These are phyloP conservation scores for Acleris laterana DNA, from an alignment of 2,888 invertebrate species.

Conservation along the genomic window DNA sequence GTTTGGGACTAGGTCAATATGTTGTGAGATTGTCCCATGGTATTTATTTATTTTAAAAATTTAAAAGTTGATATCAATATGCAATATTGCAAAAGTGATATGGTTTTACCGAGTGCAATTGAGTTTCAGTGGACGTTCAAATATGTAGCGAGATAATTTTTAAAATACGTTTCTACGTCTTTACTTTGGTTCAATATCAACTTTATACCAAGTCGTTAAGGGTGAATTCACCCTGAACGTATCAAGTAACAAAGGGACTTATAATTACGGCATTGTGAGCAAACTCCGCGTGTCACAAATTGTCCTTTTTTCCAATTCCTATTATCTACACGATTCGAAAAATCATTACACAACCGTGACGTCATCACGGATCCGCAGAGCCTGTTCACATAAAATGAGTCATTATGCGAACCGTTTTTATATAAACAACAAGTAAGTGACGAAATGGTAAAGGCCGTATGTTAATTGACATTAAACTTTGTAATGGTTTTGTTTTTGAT, in stretches of 20 bases:
- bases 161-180: too few species aligned
- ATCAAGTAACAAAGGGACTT: background rate
- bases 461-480: background rate
- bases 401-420: slow-evolving; percentile 26
- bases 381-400: slow-evolving; percentile 17
- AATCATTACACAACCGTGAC: slow-evolving; percentile 30
- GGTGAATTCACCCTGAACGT: too few species aligned
- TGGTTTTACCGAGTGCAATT: too few species aligned
- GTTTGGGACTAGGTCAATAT: too few species aligned
- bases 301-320: slow-evolving; percentile 30
- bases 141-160: too few species aligned
- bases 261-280: slow-evolving; percentile 10
- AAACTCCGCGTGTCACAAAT: slow-evolving; percentile 23
- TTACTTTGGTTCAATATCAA: too few species aligned
- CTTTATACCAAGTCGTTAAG: too few species aligned
- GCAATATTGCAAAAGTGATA: too few species aligned
- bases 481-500: background rate
- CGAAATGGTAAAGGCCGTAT: slow-evolving; percentile 2
- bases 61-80: too few species aligned
- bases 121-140: too few species aligned
- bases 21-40: too few species aligned
- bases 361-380: slow-evolving; percentile 28
- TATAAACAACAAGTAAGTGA: slow-evolving; percentile 17
- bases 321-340: slow-evolving; percentile 31
- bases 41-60: too few species aligned